phyloP scores from a whole-genome alignment of 2,113 vertebrate species.

The Sinocyclocheilus anshuiensis region DNA sequence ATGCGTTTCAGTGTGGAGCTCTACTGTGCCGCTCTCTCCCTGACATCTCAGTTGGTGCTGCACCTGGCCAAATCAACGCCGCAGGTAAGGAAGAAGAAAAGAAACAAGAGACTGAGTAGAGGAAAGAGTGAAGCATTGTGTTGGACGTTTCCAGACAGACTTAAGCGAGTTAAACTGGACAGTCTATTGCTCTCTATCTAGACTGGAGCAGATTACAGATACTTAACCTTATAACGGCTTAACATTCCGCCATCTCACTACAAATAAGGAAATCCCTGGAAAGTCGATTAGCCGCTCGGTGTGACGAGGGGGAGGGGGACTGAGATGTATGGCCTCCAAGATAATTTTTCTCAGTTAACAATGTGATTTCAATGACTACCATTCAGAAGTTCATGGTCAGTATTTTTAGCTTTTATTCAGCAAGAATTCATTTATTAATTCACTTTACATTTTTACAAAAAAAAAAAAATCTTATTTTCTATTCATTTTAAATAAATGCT shows the following conservation, averaged over 20 bases:
- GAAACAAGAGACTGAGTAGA: neutral
- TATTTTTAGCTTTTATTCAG: too few relatives aligned
- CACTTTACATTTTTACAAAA: too few relatives aligned
- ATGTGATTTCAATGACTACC: neutral
- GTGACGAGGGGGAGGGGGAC: slow-evolving; percentile 11
- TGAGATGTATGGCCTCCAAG: neutral
- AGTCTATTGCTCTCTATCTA: neutral
- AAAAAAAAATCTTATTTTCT: too few relatives aligned
- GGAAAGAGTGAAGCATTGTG: slow-evolving; percentile 10
- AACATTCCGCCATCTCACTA: slow-evolving; percentile 1
- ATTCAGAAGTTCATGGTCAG: too few relatives aligned
- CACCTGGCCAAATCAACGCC: slow-evolving; percentile 68
- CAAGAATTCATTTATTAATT: too few relatives aligned
- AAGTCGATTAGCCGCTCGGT: slow-evolving; percentile 20
- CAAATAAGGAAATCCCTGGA: neutral
- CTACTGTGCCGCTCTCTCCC: slow-evolving; percentile 81
- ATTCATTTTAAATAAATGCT: too few relatives aligned
- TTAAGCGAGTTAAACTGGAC: slow-evolving; percentile 5
- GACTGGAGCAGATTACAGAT: neutral
- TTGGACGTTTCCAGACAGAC: neutral
- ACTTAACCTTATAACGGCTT: neutral
- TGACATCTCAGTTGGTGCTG: slow-evolving; percentile 81
- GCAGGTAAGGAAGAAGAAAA: slow-evolving; percentile 73
- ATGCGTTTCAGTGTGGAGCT: slow-evolving; percentile 82
- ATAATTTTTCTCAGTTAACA: neutral